A percentile compares a stretch with the other conserved stretches of the same genome.
Conservation (phyloP, 2,113 vertebrate genomes). For the Apodemus sylvaticus region DNA sequence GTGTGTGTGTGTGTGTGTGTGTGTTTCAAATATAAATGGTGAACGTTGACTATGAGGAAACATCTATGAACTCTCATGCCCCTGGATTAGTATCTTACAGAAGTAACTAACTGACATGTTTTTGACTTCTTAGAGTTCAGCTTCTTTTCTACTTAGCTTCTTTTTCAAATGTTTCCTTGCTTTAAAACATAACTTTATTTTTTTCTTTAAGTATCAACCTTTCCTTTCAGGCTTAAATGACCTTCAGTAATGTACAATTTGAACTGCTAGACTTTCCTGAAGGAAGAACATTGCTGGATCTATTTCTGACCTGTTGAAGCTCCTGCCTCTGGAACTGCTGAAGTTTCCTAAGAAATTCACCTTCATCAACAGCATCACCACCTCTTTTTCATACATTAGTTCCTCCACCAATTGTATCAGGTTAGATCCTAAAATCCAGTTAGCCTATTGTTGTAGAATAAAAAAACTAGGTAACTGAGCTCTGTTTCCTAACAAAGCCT, state of each 20-base stretch:
- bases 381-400: neutral
- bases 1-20: too few relatives aligned
- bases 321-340: neutral
- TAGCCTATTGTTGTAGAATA: neutral
- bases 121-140: neutral
- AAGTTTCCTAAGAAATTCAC: neutral
- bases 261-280: neutral
- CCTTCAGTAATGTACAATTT: neutral
- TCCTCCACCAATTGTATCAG: neutral
- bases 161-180: neutral
- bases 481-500: neutral
- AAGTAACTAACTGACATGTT: neutral
- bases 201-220: neutral
- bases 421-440: neutral
- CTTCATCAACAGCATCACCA: neutral
- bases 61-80: neutral
- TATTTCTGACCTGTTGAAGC: neutral
- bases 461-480: neutral
- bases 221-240: neutral
- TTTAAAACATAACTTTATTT: neutral
- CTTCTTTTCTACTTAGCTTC: neutral
- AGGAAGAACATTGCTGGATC: neutral
- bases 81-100: too few relatives aligned
- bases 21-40: neutral
- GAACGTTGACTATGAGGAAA: neutral